phyloP scores from a whole-genome alignment of 2,888 invertebrate species.

The Nomada goodeniana region DNA sequence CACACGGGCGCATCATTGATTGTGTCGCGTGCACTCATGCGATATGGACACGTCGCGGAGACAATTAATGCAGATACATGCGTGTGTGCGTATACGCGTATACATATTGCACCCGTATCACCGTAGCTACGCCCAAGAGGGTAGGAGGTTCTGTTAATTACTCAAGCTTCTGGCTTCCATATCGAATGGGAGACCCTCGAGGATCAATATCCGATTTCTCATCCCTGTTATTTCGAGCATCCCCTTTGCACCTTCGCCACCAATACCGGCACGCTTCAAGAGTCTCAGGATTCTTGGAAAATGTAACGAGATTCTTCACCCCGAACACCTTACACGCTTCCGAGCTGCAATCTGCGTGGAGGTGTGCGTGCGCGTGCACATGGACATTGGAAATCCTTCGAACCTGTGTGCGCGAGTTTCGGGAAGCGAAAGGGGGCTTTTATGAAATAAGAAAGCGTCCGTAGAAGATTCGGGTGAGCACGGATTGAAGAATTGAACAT shows the following conservation, averaged over 20 bases:
- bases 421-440: too few relatives aligned
- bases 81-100: conserved; percentile 13
- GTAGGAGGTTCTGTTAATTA: conserved; percentile 62
- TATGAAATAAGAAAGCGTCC: too few relatives aligned
- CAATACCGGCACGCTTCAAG: not conserved
- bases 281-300: not conserved
- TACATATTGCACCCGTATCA: conserved; percentile 16
- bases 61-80: conserved; percentile 58
- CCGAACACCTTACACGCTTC: too few relatives aligned
- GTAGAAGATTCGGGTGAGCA: too few relatives aligned
- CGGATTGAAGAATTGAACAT: too few relatives aligned
- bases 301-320: conserved; percentile 3
- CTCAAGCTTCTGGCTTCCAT: conserved; percentile 52
- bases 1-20: conserved; percentile 9
- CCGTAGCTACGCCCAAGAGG: conserved; percentile 28
- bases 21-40: conserved; percentile 34
- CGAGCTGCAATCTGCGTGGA: too few relatives aligned
- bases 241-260: conserved; percentile 8
- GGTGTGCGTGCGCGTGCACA: too few relatives aligned
- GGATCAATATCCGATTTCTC: conserved; percentile 62
- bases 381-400: too few relatives aligned
- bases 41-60: conserved; percentile 51
- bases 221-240: conserved; percentile 36
- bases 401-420: too few relatives aligned
- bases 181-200: conserved; percentile 43